phyloP scores from a whole-genome alignment of 2,888 invertebrate species.

The Hirudinaria manillensis region DNA sequence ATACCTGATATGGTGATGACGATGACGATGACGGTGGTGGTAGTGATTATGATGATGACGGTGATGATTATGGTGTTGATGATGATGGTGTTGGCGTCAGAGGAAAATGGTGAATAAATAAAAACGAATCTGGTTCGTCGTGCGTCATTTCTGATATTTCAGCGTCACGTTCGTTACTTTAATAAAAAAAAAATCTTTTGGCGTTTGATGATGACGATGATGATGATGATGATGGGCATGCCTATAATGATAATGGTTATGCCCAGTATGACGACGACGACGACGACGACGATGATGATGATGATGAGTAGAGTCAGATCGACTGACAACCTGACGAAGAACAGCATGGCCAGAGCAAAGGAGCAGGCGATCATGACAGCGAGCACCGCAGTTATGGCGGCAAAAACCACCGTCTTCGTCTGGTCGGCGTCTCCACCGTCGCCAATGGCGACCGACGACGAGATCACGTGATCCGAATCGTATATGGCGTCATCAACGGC shows the following conservation, averaged over 20 bases:
- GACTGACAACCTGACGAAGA: slow-evolving; percentile 13
- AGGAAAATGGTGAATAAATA: not conserved
- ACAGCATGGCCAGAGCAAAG: not conserved
- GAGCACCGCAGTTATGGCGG: slow-evolving; percentile 11
- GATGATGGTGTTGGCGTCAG: not conserved
- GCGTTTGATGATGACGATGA: not conserved
- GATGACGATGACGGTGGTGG: not conserved
- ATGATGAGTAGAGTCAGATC: not conserved
- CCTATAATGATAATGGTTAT: too few species aligned
- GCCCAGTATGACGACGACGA: too few species aligned
- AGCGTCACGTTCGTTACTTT: not conserved
- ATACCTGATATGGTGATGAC: slow-evolving; percentile 13
- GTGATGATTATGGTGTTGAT: not conserved
- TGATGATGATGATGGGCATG: too few species aligned
- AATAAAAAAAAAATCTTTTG: slow-evolving; percentile 2
- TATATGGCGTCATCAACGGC: not conserved
- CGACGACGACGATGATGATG: not conserved
- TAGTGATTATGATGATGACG: slow-evolving; percentile 11
- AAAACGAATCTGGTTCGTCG: not conserved
- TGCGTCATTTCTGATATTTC: not conserved
- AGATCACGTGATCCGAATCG: not conserved
- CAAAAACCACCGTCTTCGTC: slow-evolving; percentile 17
- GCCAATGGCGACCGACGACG: not conserved
- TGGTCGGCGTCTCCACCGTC: not conserved
- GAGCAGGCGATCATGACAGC: slow-evolving; percentile 1